Base-by-base conservation (phyloP, 2,797 vertebrate species). In the Carcharodon carcharias region DNA sequence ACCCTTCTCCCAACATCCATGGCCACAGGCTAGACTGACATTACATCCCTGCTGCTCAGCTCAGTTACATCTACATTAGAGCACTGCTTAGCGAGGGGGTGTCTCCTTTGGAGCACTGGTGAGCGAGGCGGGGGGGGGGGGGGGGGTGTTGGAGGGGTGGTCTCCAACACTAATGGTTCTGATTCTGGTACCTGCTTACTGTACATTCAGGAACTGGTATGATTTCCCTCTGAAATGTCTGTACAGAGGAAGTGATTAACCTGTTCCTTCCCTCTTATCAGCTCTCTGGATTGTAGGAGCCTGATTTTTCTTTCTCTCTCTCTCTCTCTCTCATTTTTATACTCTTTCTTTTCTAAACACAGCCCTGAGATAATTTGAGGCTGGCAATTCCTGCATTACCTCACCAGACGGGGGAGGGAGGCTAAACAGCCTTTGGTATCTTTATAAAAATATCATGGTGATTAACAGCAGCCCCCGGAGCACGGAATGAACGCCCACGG, bases 361-460 rank as follows among this genome's bases (percentile, higher is more conserved):
- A 91, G 31, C 28, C 4, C 28, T 16, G 88, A 87, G 82, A 54
- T 87, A 87, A 87, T 50, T 12, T 3, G 85, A 28, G 85, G 85
- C 85, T 28, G 85, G 50, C 54, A 21, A 91, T 91, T 91, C 56
- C 88, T 91, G 88, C 56, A 91, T 91, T 91, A 91, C 88, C 56
- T 91, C 88, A 61, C 88, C 58, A 61, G 56, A n/a, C 31, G 88
- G 88, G 63, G 88, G 56, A 91, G 56, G 88, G 56, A 35, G 58
- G 88, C 31, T 35, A 89, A 88, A 31, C 56, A n/a, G 14, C 56
- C 56, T n/a, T 61, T 11, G 31, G 88, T 61, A 91, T 35, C 88
- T 91, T 91, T 91, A 54, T 91, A 88, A 91, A 91, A 91, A 91
- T 91, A 91, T 61, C 56, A 58, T 35, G 61, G 88, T 91, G 88